Conservation (phyloP, 2,113 vertebrate genomes). For the Herpetotheres cachinnans region DNA sequence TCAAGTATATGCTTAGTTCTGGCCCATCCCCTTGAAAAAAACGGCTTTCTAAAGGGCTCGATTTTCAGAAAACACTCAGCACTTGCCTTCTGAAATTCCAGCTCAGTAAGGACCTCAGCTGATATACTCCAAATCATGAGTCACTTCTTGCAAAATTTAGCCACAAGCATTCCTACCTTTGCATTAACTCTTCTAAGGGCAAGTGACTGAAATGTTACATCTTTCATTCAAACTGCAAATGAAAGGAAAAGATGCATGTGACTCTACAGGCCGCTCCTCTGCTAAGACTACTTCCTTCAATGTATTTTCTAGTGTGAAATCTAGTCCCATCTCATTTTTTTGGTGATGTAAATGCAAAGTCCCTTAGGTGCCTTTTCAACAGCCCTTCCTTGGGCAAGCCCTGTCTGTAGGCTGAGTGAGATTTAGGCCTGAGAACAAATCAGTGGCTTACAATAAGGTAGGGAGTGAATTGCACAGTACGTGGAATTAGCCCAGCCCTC, state of each 20-base stretch:
- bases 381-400: not conserved
- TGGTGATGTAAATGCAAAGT: not conserved
- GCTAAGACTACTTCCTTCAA: not conserved
- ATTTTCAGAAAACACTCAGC: constrained; percentile 31
- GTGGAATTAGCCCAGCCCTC: not conserved
- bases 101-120: constrained; percentile 7
- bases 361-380: not conserved
- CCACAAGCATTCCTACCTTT: not conserved
- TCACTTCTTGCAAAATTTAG: constrained; percentile 6
- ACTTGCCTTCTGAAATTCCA: not conserved
- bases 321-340: not conserved
- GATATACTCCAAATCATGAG: not conserved
- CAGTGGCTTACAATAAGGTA: not conserved
- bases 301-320: not conserved
- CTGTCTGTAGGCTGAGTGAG: not conserved
- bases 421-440: not conserved
- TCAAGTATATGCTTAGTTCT: not conserved
- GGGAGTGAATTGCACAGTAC: not conserved
- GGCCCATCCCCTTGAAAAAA: not conserved
- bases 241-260: not conserved
- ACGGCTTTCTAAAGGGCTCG: not conserved
- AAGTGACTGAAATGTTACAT: not conserved
- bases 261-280: not conserved
- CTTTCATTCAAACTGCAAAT: not conserved
- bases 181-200: not conserved